Evolutionary conservation across 2,888 invertebrate species (phyloP).

Genomic region (Prosapia bicincta): DNA sequence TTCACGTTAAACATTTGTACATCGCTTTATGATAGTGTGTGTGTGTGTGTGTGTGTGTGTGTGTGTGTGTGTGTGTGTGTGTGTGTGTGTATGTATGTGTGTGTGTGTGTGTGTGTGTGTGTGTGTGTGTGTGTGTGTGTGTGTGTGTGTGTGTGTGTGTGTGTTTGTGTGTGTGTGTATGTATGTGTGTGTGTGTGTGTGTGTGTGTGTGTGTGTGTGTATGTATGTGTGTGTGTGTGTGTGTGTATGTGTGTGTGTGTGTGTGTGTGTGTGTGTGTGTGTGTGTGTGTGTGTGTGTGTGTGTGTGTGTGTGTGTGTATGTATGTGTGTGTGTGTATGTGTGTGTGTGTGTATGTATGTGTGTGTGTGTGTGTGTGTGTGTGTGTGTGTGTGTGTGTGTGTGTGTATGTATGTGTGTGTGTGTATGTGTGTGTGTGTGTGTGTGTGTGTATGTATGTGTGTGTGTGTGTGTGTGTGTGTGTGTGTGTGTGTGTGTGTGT

Average conservation of each 20-base stretch:
- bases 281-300: slow-evolving; percentile 24
- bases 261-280: slow-evolving; percentile 11
- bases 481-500: slow-evolving; percentile 5
- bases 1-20: too few species aligned
- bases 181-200: neutral
- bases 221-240: neutral
- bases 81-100: neutral
- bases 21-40: too few species aligned
- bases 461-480: slow-evolving; percentile 14
- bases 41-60: neutral
- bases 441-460: slow-evolving; percentile 24
- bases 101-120: neutral
- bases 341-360: neutral
- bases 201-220: neutral
- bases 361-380: neutral
- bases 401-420: slow-evolving; percentile 26
- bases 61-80: neutral
- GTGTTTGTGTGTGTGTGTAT: neutral
- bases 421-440: slow-evolving; percentile 26
- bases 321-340: neutral
- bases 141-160: neutral
- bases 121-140: neutral
- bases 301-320: slow-evolving; percentile 25
- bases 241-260: slow-evolving; percentile 10
- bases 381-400: slow-evolving; percentile 14